Base-by-base conservation (phyloP, 2,113 vertebrate genomes). In the Myodes glareolus region DNA sequence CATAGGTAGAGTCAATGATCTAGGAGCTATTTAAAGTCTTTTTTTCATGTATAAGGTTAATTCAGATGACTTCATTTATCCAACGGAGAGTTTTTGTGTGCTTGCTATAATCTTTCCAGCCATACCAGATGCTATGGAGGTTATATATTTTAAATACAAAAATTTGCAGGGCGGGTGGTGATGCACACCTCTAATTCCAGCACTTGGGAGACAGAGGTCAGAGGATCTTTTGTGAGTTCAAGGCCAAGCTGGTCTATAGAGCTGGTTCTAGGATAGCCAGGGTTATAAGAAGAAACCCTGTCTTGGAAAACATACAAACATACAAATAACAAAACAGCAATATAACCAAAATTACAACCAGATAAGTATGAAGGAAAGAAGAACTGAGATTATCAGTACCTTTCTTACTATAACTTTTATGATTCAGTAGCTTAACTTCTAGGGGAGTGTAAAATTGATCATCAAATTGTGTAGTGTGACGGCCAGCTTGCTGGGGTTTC, bases 51-150 rank as follows among this genome's bases (percentile, higher is more conserved):
- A 88, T 75, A 96, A 85, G 5, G 5, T 91, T 88, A 67, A 78
- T 93, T 88, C 76, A 33, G 55, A 85, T 77, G 65, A 72, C 27
- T 11, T 96, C n/a, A 42, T 84, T 84, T 58, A 77, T 55, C 90
- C 33, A 91, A 81, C 29, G 86, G 50, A 67, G 23, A 90, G 42
- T 36, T 85, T 82, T 76, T 45, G 63, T 76, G 19, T 42, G 45
- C 29, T 92, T 80, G 27, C 19, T 77, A 3, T 61, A 12, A 31
- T 16, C 9, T 14, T 88, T 36, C 61, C 25, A 88, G n/a, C 16
- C 55, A 25, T 36, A 10, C 92, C 31, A 84, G 47, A 42, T 88
- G 1, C 52, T 58, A 25, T 52, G 55, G 84, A 88, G 29, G 68
- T 85, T 61, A 45, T 11, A 58, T 58, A 58, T 5, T 25, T 58